Conservation (phyloP, 2,113 vertebrate genomes). For the Scytalopus superciliaris region DNA sequence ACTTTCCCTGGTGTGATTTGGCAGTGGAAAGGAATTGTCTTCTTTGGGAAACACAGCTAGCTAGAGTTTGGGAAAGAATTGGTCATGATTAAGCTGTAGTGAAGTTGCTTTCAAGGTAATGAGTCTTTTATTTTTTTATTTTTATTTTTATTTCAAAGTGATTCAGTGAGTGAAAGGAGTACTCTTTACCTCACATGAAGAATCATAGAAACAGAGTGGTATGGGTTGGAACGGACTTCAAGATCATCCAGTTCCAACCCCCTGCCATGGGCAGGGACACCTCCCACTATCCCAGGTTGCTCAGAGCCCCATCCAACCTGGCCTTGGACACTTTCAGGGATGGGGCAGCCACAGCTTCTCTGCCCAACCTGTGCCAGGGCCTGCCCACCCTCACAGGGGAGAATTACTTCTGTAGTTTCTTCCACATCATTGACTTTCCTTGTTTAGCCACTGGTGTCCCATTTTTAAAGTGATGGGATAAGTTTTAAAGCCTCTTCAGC, state of each 20-base stretch:
- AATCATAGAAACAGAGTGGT: neutral
- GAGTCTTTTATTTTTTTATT: neutral
- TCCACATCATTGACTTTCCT: neutral
- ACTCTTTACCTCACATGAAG: neutral
- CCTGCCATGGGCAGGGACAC: neutral
- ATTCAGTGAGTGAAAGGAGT: neutral
- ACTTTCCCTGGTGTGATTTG: neutral
- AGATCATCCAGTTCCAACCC: neutral
- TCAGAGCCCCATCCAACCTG: neutral
- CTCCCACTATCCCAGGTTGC: accelerated
- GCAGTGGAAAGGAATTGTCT: neutral
- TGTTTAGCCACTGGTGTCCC: neutral
- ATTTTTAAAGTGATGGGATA: neutral
- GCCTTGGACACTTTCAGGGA: accelerated
- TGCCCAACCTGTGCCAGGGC: neutral
- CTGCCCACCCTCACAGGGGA: accelerated
- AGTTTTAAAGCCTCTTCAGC: neutral
- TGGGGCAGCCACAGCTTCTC: neutral
- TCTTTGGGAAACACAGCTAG: neutral
- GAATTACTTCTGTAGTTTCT: neutral
- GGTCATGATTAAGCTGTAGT: neutral
- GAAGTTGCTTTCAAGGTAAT: neutral
- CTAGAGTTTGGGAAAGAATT: neutral
- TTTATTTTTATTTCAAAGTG: neutral
- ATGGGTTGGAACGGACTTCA: neutral